These are phyloP conservation scores for Eulemur rufifrons DNA, from an alignment of 2,113 vertebrate genomes.

Conservation along the genomic window DNA sequence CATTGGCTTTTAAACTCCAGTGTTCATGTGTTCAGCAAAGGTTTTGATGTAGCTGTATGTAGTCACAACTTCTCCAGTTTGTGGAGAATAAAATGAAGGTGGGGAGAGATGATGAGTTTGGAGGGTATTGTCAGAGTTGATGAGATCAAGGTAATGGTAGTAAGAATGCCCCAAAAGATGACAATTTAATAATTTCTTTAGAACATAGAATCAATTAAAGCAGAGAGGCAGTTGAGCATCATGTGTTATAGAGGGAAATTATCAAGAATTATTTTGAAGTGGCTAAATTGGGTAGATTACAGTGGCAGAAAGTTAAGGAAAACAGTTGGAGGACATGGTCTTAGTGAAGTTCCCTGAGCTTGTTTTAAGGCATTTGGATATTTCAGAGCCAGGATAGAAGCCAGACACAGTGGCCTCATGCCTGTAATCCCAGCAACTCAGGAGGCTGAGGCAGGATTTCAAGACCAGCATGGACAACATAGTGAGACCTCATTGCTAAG, in stretches of 20 bases:
- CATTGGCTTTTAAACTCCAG: background rate
- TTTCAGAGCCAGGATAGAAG: background rate
- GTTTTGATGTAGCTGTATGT: background rate
- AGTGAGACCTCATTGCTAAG: too few species aligned
- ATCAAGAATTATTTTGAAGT: background rate
- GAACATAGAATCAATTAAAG: background rate
- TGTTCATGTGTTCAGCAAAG: background rate
- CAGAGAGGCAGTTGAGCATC: background rate
- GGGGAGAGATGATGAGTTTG: background rate
- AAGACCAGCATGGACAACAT: too few species aligned
- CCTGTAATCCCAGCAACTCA: too few species aligned
- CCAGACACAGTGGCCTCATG: background rate
- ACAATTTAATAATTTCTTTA: background rate
- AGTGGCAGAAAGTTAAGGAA: background rate
- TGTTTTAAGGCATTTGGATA: background rate
- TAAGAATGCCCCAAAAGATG: background rate
- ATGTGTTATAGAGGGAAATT: background rate
- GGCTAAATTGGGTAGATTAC: background rate
- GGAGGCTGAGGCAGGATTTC: too few species aligned
- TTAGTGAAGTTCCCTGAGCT: background rate
- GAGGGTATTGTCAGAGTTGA: background rate
- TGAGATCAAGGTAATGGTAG: background rate
- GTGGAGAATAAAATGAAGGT: background rate
- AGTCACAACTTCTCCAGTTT: background rate
- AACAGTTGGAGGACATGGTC: background rate